Conservation (phyloP, 1,140 invertebrate species). For the Telenomus remus region DNA sequence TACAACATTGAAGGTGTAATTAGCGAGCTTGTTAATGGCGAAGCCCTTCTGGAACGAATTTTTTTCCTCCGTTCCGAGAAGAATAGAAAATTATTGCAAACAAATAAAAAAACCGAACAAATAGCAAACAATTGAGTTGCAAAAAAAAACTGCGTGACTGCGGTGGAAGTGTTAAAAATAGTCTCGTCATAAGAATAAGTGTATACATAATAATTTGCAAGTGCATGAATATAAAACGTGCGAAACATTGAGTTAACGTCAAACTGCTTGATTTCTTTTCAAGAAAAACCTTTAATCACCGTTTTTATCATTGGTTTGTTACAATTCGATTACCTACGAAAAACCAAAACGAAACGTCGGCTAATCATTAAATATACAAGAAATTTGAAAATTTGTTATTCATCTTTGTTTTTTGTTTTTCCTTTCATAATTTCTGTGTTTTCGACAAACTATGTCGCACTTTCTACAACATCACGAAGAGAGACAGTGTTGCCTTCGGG, state of each 20-base stretch:
- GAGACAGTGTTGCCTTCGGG: constrained; percentile 54
- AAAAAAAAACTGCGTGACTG: too few relatives aligned
- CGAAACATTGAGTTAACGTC: constrained; percentile 36
- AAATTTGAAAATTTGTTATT: constrained; percentile 39
- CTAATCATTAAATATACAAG: constrained; percentile 49
- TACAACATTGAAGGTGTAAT: too few relatives aligned
- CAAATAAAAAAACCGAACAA: too few relatives aligned
- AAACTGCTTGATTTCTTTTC: constrained; percentile 30
- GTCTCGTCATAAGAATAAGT: too few relatives aligned
- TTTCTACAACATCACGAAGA: constrained; percentile 52
- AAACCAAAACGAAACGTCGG: constrained; percentile 45
- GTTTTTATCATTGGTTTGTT: constrained; percentile 51
- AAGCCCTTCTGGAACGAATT: too few relatives aligned
- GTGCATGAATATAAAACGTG: constrained; percentile 11
- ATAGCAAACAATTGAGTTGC: too few relatives aligned
- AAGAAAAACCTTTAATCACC: constrained; percentile 51
- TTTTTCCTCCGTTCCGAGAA: too few relatives aligned
- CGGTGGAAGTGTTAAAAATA: too few relatives aligned
- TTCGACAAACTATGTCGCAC: constrained; percentile 51
- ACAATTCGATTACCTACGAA: constrained; percentile 51
- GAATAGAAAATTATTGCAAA: too few relatives aligned
- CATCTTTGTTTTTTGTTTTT: constrained; percentile 3
- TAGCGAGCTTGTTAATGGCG: too few relatives aligned
- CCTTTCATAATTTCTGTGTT: too few relatives aligned
- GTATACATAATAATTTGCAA: too few relatives aligned